Base-by-base conservation (phyloP, 1,140 invertebrate species). In the Drosophila ercepeae region DNA sequence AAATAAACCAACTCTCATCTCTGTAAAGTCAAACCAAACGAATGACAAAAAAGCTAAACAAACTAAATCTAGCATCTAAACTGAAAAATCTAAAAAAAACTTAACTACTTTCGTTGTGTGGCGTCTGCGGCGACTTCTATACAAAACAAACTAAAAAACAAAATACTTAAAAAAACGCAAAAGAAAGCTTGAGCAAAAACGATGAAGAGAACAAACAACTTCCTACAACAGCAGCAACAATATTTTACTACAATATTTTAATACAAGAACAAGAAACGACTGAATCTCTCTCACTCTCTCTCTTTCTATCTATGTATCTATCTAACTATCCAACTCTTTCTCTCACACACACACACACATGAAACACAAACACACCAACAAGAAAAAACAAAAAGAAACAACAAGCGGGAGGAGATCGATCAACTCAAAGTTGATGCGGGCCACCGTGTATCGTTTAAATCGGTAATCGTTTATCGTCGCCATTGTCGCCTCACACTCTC, bases 401-500 rank as follows among this genome's bases (percentile, higher is more conserved):
- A 60, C 27, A 49, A 41, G 42, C 57, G 13, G 23, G 67, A 13
- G 34, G 18, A 48, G 23, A n/a, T 69, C 61, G 65, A 58, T 51
- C 76, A 82, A 75, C 78, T 82, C 18, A 61, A 83, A 78, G 78
- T 83, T 78, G 67, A 75, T 61, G 36, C 53, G 59, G 21, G 36
- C 36, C 67, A 34, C 61, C 51, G 78, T 55, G 7, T 32, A 67
- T 61, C 42, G 60, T 41, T 61, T 48, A 61, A 39, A 61, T 64
- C 57, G 60, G 42, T 64, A 61, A 61, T 64, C 29, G 60, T 69
- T 78, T 73, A 67, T 78, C 69, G 78, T 82, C 78, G 78, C 78
- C 79, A 84, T 75, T 78, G 72, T 84, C 79, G 79, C 79, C 79
- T 78, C 79, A 84, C 79, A 79, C 78, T 83, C 65, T 84, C 84